Conservation (phyloP, 1,140 invertebrate genomes). For the Lasioglossum albipes region DNA sequence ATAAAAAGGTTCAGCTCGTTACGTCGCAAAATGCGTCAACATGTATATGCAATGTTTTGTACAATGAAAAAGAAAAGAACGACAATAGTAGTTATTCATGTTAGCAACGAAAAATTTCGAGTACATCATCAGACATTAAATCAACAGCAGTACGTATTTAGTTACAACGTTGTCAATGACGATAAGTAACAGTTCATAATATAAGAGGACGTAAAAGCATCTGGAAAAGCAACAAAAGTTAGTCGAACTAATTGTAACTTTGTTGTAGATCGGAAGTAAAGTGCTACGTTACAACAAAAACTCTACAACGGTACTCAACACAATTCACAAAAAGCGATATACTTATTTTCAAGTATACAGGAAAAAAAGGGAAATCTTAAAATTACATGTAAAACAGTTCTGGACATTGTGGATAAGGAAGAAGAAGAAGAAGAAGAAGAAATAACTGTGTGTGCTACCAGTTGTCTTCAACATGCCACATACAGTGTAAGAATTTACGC, state of each 20-base stretch:
- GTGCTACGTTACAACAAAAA: slow-evolving; percentile 53
- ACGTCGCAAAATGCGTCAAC: neutral
- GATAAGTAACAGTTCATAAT: slow-evolving; percentile 16
- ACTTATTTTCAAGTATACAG: slow-evolving; percentile 37
- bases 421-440: slow-evolving; percentile 48
- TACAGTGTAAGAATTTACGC: slow-evolving; percentile 50
- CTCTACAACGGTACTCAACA: slow-evolving; percentile 62
- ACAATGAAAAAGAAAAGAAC: no score
- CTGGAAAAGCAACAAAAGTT: slow-evolving; percentile 51
- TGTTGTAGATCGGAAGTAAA: slow-evolving; percentile 12
- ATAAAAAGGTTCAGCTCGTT: neutral
- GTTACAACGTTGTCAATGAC: slow-evolving; percentile 15
- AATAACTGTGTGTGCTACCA: slow-evolving; percentile 64
- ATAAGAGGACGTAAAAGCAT: slow-evolving; percentile 31
- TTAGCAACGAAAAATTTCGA: slow-evolving; percentile 22
- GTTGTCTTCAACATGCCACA: slow-evolving; percentile 73
- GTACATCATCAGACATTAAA: slow-evolving; percentile 22
- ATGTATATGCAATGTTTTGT: slow-evolving; percentile 5
- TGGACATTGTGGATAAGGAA: slow-evolving; percentile 43
- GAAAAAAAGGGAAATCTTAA: slow-evolving; percentile 19
- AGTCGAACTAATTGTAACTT: slow-evolving; percentile 27
- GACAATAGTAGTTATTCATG: slow-evolving; percentile 12
- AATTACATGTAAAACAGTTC: slow-evolving; percentile 10
- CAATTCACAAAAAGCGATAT: slow-evolving; percentile 63
- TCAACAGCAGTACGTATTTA: slow-evolving; percentile 18